Evolutionary conservation across 2,888 invertebrate genomes (phyloP), one percentile per base, ranked within the genome.

Genomic region (Ophion ellenae): DNA sequence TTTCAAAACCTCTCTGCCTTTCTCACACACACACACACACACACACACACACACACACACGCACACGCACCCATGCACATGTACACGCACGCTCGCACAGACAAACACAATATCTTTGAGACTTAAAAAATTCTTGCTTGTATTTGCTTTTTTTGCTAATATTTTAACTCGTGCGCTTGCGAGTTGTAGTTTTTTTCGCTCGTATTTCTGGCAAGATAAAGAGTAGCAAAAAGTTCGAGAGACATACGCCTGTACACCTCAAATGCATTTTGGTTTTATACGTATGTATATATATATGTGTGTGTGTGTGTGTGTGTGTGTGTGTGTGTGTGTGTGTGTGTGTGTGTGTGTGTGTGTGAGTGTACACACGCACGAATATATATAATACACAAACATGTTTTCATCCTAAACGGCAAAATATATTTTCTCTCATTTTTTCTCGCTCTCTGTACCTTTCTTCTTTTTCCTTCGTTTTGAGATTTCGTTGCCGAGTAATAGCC

Each of bases 141-240:
- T 32, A 81, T 84, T 20, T 10, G 67, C 36, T 71, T 73, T 71
- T 71, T 32, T 53, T 63, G 32, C 17, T 24, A 36, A 45, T 53
- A 63, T 69, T 36, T 67, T 20, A 40, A 77, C 47, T 40, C 1
- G 14, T 40, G 36, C 67, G 71, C 67, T 77, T 17, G 36, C 40
- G 14, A 7, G 47, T 69, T n/a, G 10, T 47, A n/a, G 73, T 57
- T 57, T 59, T 63, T 47, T 71, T 69, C 67, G 14, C n/a, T 17
- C n/a, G 32, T 67, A 9, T 70, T 80, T 84, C 47, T 84, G 80
- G 80, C 84, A 84, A 84, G 84, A 84, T 66, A 66, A 74, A 66
- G 64, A 76, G 20, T 64, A 24, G 17, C 17, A 75, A 53, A 76
- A 76, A 17, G n/a, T 57, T 40, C 40, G 40, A 40, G 40, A 40